Conservation (phyloP, 1,140 invertebrate genomes). For the Leguminivora glycinivorella region DNA sequence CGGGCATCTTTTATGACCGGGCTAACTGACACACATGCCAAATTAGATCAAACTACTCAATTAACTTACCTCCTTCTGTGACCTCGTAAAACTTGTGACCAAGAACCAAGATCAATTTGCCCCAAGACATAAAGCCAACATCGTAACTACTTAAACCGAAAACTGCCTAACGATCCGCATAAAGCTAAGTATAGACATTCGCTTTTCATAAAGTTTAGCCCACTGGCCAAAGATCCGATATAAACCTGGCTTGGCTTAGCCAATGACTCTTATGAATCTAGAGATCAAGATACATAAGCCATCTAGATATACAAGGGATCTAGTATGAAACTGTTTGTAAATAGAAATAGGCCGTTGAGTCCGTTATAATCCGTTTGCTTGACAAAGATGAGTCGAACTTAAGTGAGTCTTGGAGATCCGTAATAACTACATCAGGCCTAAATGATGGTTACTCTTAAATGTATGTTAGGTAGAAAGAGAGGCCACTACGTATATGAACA, state of each 20-base stretch:
- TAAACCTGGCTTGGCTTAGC: neutral
- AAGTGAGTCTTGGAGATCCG: neutral
- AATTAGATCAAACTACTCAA: conserved; percentile 7
- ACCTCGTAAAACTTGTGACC: neutral
- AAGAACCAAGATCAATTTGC: neutral
- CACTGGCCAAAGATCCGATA: neutral
- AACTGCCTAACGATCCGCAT: neutral
- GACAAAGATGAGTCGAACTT: neutral
- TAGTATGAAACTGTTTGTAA: neutral
- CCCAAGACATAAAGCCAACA: neutral
- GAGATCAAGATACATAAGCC: neutral
- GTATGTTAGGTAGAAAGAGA: too few relatives aligned
- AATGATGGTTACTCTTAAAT: too few relatives aligned
- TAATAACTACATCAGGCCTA: too few relatives aligned
- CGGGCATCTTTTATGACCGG: neutral
- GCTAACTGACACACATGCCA: neutral
- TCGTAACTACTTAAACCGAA: conserved; percentile 9
- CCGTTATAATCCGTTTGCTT: neutral
- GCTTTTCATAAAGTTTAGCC: neutral
- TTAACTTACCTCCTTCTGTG: neutral
- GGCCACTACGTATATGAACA: too few relatives aligned
- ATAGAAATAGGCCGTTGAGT: neutral
- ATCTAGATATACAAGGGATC: neutral
- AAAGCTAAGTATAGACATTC: neutral
- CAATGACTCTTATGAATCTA: neutral